phyloP scores from a whole-genome alignment of 2,888 invertebrate genomes.

The Agrenia bidenticulata region DNA sequence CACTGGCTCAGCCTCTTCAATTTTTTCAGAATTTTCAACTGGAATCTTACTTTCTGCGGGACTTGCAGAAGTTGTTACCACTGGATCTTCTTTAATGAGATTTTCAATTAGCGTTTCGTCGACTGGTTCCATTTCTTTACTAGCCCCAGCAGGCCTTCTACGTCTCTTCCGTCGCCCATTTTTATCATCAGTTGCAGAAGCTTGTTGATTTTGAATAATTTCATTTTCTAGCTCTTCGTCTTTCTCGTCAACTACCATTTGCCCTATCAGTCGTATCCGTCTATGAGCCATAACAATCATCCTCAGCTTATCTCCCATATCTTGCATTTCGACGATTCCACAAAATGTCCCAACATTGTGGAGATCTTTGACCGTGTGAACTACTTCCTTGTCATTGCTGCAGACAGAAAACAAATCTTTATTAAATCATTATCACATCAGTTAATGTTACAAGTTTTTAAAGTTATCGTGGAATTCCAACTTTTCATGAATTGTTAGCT shows the following conservation, averaged over 20 bases:
- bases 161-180: conserved; percentile 48
- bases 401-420: conserved; percentile 28
- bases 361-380: conserved; percentile 79
- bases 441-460: too few relatives aligned
- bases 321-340: conserved; percentile 96
- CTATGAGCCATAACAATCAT: conserved; percentile 94
- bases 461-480: too few relatives aligned
- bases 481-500: too few relatives aligned
- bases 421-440: background rate
- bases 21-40: background rate
- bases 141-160: conserved; percentile 26
- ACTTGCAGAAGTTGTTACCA: conserved; percentile 8
- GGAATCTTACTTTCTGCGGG: conserved; percentile 10
- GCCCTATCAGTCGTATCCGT: conserved; percentile 76
- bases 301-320: conserved; percentile 82
- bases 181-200: conserved; percentile 60
- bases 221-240: conserved; percentile 24
- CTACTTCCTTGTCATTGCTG: conserved; percentile 80
- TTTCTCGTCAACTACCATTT: conserved; percentile 68
- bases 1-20: conserved; percentile 37
- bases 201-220: conserved; percentile 32
- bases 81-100: too few relatives aligned
- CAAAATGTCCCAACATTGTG: conserved; percentile 93
- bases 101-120: background rate
- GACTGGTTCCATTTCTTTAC: conserved; percentile 1